Evolutionary conservation across 2,888 invertebrate species (phyloP).

Genomic region (Apantesis nais): DNA sequence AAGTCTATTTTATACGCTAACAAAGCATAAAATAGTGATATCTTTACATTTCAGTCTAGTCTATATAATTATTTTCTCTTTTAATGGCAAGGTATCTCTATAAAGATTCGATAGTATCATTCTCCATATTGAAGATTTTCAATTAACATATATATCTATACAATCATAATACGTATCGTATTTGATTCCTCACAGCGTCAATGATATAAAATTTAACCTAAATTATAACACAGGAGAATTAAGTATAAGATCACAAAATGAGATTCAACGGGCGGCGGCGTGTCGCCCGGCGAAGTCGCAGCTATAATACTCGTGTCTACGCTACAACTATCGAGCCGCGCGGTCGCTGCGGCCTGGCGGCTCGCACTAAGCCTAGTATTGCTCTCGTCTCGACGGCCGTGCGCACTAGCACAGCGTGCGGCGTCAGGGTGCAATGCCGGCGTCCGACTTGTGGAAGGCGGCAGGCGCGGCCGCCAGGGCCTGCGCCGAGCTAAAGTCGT

Average conservation of each 20-base stretch:
- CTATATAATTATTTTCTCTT: constrained; percentile 83
- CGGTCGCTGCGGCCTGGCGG: constrained; percentile 47
- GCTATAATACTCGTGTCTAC: constrained; percentile 82
- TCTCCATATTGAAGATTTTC: constrained; percentile 60
- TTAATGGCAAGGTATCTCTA: constrained; percentile 85
- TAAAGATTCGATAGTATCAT: constrained; percentile 84
- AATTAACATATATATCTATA: constrained; percentile 84
- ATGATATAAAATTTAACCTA: constrained; percentile 86
- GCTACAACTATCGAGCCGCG: constrained; percentile 81
- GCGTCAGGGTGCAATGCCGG: constrained; percentile 91
- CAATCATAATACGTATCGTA: constrained; percentile 80
- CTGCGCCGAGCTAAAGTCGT: constrained; percentile 90
- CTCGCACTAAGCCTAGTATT: constrained; percentile 85
- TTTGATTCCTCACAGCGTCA: constrained; percentile 84
- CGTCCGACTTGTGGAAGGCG: constrained; percentile 92
- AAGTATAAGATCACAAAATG: constrained; percentile 86
- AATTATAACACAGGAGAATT: constrained; percentile 86
- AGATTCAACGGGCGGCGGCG: constrained; percentile 83
- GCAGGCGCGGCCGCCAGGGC: constrained; percentile 81
- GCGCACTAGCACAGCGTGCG: constrained; percentile 88
- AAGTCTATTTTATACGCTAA: constrained; percentile 81
- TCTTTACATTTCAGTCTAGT: constrained; percentile 85
- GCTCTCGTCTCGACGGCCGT: constrained; percentile 65
- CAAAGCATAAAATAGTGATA: constrained; percentile 86
- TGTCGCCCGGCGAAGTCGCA: constrained; percentile 80